A percentile compares a stretch with the other conserved stretches of the same genome.
Conservation (phyloP, 2,797 vertebrate genomes). For the Lophotriccus pileatus region DNA sequence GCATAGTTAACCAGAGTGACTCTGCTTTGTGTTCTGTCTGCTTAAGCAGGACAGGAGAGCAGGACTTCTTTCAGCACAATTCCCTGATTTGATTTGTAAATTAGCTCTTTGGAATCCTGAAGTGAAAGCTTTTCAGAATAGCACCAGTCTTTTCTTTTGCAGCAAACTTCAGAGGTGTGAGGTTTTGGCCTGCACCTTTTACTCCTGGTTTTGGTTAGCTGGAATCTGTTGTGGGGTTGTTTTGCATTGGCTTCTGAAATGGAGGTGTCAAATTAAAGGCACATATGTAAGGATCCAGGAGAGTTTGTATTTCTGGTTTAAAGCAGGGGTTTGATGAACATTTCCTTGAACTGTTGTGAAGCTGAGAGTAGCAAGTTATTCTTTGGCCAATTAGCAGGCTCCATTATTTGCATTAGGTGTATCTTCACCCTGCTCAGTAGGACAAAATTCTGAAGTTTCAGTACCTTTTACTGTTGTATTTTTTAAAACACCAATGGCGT, state of each 20-base stretch:
- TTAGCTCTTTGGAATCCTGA: slow-evolving; percentile 2
- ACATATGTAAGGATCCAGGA: not conserved
- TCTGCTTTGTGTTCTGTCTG: slow-evolving; percentile 11
- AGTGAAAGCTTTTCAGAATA: not conserved
- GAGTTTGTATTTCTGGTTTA: not conserved
- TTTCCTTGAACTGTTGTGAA: not conserved
- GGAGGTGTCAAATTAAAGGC: not conserved
- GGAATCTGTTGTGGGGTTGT: not conserved
- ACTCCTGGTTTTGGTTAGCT: not conserved
- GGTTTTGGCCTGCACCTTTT: not conserved
- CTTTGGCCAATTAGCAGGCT: not conserved
- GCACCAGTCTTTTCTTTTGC: not conserved
- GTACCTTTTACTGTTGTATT: not conserved
- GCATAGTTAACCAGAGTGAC: not conserved
- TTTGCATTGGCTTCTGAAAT: not conserved
- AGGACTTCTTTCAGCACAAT: not conserved
- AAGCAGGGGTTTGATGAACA: not conserved
- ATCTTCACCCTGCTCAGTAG: not conserved
- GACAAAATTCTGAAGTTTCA: not conserved
- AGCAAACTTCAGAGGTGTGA: not conserved
- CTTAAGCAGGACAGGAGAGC: not conserved
- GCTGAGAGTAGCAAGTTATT: not conserved
- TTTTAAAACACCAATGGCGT: not conserved
- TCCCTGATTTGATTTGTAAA: slow-evolving; percentile 41
- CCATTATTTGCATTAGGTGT: not conserved